These are phyloP conservation scores for Cololabis saira DNA, from an alignment of 2,113 vertebrate genomes.

Conservation along the genomic window DNA sequence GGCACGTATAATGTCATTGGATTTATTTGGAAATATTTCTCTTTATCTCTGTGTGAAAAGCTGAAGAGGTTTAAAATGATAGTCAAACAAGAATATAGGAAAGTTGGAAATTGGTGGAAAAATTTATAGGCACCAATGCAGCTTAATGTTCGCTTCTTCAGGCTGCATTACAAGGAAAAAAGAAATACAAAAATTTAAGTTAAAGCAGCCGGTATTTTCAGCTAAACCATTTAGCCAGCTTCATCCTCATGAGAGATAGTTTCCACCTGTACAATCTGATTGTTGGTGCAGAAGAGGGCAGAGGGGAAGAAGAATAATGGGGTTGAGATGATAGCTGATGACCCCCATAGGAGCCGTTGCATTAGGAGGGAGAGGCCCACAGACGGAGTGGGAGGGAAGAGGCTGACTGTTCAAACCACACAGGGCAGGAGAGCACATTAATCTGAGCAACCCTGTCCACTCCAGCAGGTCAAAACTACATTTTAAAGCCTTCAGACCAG, in stretches of 20 bases:
- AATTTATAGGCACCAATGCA: too few relatives aligned
- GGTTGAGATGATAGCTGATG: constrained; percentile 62
- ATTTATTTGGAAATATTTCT: too few relatives aligned
- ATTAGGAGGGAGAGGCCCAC: constrained; percentile 8
- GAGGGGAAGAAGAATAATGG: constrained; percentile 57
- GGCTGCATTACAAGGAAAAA: background rate
- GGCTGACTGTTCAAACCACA: constrained; percentile 26
- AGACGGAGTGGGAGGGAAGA: constrained; percentile 32
- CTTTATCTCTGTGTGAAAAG: too few relatives aligned
- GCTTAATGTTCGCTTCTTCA: background rate
- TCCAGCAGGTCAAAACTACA: constrained; percentile 40
- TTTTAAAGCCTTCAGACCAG: constrained; percentile 43
- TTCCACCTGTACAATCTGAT: constrained; percentile 37
- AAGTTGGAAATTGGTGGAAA: too few relatives aligned
- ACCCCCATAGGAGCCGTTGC: constrained; percentile 56
- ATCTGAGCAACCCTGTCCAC: constrained; percentile 48
- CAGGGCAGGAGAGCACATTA: constrained; percentile 35
- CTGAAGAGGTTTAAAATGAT: too few relatives aligned
- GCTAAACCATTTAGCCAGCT: constrained; percentile 10
- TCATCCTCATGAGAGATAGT: constrained; percentile 25
- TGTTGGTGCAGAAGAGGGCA: constrained; percentile 37
- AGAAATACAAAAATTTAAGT: constrained; percentile 7
- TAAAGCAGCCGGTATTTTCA: constrained; percentile 13
- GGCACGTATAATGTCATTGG: too few relatives aligned
- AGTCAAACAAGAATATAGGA: too few relatives aligned